Conservation (phyloP, 2,888 invertebrate species). For the Spilarctia lutea region DNA sequence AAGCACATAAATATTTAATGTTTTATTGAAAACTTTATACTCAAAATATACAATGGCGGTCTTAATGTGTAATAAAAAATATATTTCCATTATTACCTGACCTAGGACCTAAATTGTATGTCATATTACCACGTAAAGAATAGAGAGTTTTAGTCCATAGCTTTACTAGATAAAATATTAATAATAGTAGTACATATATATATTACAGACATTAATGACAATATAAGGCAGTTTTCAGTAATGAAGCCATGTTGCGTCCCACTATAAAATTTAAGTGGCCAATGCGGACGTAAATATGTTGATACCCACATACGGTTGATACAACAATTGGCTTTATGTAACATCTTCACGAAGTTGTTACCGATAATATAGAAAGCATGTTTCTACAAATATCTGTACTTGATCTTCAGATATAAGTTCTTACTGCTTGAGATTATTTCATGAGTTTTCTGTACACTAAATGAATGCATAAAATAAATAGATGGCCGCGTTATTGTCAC, state of each 20-base stretch:
- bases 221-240: constrained; percentile 55
- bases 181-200: constrained; percentile 40
- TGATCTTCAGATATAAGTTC: constrained; percentile 32
- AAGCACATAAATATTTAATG: no score
- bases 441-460: constrained; percentile 38
- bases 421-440: constrained; percentile 35
- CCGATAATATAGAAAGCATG: constrained; percentile 5
- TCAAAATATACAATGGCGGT: no score
- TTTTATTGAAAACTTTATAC: no score
- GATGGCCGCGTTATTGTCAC: constrained; percentile 41
- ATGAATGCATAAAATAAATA: constrained; percentile 40
- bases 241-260: constrained; percentile 61
- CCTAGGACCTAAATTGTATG: no score
- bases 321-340: constrained; percentile 39
- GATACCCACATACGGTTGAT: constrained; percentile 40
- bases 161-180: constrained; percentile 41
- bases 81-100: no score
- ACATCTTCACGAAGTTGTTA: constrained; percentile 27
- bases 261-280: constrained; percentile 68
- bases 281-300: constrained; percentile 53
- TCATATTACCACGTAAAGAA: constrained; percentile 18
- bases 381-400: constrained; percentile 19
- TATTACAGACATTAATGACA: constrained; percentile 52
- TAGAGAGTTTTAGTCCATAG: constrained; percentile 26
- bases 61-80: no score